Conservation (phyloP, 2,888 invertebrate genomes). For the Amphipoea oculea region DNA sequence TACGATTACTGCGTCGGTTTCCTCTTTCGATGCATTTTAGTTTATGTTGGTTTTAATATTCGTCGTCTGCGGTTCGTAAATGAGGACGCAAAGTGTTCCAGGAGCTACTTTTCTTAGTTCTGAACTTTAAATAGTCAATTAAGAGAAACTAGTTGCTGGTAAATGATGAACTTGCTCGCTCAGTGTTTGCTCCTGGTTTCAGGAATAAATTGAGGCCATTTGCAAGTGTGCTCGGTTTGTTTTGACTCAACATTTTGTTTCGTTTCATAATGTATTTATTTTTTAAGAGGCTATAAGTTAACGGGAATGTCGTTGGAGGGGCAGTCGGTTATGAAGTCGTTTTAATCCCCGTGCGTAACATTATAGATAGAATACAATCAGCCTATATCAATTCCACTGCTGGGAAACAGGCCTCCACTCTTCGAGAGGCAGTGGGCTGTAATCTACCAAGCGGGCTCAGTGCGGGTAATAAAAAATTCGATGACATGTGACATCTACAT, state of each 20-base stretch:
- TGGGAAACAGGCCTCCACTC: background rate
- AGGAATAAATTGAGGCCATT: constrained; percentile 60
- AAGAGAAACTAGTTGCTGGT: constrained; percentile 61
- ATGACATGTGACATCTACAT: no score
- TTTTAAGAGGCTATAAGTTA: background rate
- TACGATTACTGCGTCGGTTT: constrained; percentile 40
- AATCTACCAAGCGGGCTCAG: background rate
- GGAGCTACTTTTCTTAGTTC: constrained; percentile 61
- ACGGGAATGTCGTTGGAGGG: background rate
- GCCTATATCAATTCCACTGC: background rate
- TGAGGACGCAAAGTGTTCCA: constrained; percentile 55
- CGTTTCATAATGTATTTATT: background rate
- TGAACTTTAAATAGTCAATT: constrained; percentile 63
- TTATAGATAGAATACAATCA: background rate
- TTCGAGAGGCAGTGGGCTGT: background rate
- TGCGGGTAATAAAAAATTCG: background rate
- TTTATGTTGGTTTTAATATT: constrained; percentile 56
- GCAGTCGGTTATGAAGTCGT: background rate
- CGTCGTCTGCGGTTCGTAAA: constrained; percentile 45
- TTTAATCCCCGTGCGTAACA: background rate
- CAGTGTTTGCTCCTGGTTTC: constrained; percentile 58
- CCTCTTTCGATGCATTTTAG: constrained; percentile 45
- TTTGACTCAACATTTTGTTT: constrained; percentile 45
- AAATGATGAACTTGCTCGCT: constrained; percentile 61
- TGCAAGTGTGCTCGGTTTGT: constrained; percentile 54